A percentile compares a stretch with the other conserved stretches of the same genome.
Conservation (phyloP, 1,140 invertebrate genomes). For the Uloborus diversus region DNA sequence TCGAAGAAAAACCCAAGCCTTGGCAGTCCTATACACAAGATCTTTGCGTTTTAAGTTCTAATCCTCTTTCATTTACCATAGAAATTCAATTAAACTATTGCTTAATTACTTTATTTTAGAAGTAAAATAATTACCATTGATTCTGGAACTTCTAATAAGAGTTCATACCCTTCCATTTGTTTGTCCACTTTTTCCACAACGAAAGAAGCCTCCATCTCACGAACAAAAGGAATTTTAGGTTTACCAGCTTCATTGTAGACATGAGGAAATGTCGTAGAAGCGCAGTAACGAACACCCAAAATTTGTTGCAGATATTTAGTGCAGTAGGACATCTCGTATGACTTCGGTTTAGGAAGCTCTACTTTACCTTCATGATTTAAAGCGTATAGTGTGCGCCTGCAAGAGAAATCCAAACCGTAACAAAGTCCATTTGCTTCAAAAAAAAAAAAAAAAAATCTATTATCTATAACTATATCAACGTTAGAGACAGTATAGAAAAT, state of each 20-base stretch:
- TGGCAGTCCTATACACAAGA: no score
- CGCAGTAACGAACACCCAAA: conserved; percentile 6
- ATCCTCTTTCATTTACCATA: no score
- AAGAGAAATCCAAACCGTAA: background rate
- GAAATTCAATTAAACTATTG: no score
- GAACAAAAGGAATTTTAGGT: conserved; percentile 25
- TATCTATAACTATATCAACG: no score
- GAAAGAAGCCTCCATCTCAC: conserved; percentile 17
- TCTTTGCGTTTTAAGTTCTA: no score
- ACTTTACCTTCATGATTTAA: conserved; percentile 15
- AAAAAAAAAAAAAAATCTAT: background rate
- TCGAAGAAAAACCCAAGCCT: no score
- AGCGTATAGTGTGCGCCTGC: conserved; percentile 16
- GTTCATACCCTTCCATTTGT: conserved; percentile 33
- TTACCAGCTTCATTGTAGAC: conserved; percentile 17
- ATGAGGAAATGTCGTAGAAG: background rate
- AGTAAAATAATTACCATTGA: background rate
- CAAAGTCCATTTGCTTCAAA: background rate
- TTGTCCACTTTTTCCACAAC: conserved; percentile 32
- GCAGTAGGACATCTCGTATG: conserved; percentile 26
- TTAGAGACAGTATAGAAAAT: no score
- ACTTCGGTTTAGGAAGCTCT: conserved; percentile 5
- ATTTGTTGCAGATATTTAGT: conserved; percentile 41
- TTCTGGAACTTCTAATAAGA: conserved; percentile 25
- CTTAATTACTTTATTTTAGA: no score